Evolutionary conservation across 1,140 invertebrate genomes (phyloP).

Genomic region (Mesaphorura yosii): DNA sequence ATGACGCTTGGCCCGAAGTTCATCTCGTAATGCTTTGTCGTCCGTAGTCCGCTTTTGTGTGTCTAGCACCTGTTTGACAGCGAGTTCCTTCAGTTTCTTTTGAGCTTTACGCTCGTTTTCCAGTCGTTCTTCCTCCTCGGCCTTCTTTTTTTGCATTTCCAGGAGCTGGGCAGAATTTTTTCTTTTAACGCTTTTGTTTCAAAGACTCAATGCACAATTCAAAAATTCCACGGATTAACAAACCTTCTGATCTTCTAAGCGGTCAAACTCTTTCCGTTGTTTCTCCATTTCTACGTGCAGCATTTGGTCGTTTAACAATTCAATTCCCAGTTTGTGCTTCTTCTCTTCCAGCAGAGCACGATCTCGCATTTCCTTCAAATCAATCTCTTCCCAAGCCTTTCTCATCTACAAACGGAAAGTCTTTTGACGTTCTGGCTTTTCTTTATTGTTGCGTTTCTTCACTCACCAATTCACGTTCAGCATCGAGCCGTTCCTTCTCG

Average conservation of each 20-base stretch:
- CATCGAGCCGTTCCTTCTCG: slow-evolving; percentile 15
- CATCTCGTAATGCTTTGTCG: slow-evolving; percentile 21
- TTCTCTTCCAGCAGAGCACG: slow-evolving; percentile 6
- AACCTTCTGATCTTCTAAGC: slow-evolving; percentile 19
- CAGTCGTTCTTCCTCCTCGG: slow-evolving; percentile 15
- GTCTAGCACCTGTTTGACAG: slow-evolving; percentile 3
- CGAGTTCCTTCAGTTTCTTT: slow-evolving; percentile 18
- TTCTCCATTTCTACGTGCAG: slow-evolving; percentile 11
- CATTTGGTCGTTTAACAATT: slow-evolving; percentile 24
- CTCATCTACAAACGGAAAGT: too few species aligned
- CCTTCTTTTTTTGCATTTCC: slow-evolving; percentile 22
- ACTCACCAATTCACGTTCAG: too few species aligned
- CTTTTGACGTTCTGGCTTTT: too few species aligned
- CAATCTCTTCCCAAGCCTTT: slow-evolving; percentile 20
- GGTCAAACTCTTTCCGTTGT: slow-evolving; percentile 18
- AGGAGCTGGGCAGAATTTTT: slow-evolving; percentile 14
- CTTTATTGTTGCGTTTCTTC: too few species aligned
- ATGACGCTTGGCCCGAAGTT: slow-evolving; percentile 21
- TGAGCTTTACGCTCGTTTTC: slow-evolving; percentile 7
- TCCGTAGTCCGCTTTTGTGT: slow-evolving; percentile 18
- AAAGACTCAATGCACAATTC: neutral
- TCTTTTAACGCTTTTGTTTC: neutral
- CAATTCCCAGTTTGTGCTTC: slow-evolving; percentile 20
- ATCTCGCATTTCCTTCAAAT: slow-evolving; percentile 18
- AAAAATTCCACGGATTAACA: neutral